Conservation (phyloP, 1,140 invertebrate genomes). For the Gyrodactylus salaris region DNA sequence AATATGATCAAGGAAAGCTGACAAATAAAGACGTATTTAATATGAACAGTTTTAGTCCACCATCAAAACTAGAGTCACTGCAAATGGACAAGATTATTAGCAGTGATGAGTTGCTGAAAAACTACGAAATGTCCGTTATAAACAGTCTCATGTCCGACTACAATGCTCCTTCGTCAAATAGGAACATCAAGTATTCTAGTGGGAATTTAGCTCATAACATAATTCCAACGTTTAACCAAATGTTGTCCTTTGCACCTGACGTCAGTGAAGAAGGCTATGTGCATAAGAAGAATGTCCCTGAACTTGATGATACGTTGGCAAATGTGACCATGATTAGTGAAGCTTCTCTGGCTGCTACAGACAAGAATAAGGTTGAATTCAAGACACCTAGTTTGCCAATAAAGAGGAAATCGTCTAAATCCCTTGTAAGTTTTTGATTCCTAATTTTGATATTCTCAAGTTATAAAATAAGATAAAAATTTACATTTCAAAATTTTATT, state of each 20-base stretch:
- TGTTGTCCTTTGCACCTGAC: neutral
- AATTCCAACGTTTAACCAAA: neutral
- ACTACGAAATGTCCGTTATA: neutral
- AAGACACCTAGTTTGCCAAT: neutral
- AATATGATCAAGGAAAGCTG: neutral
- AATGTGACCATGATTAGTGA: neutral
- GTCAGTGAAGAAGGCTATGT: neutral
- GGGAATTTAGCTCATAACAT: no score
- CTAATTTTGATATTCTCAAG: no score
- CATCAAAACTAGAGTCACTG: neutral
- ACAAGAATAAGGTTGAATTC: neutral
- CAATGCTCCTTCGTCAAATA: no score
- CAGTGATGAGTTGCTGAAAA: neutral
- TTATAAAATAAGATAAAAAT: no score
- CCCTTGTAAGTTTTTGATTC: neutral
- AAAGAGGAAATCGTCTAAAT: neutral
- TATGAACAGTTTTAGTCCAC: neutral
- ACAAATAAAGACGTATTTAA: neutral
- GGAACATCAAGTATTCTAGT: no score
- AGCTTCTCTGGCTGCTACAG: no score
- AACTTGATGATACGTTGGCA: neutral
- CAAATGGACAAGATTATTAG: neutral
- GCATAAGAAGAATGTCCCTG: neutral
- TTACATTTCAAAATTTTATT: no score
- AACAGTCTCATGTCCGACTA: neutral